Conservation (phyloP, 1,140 invertebrate species). For the Diabrotica virgifera region DNA sequence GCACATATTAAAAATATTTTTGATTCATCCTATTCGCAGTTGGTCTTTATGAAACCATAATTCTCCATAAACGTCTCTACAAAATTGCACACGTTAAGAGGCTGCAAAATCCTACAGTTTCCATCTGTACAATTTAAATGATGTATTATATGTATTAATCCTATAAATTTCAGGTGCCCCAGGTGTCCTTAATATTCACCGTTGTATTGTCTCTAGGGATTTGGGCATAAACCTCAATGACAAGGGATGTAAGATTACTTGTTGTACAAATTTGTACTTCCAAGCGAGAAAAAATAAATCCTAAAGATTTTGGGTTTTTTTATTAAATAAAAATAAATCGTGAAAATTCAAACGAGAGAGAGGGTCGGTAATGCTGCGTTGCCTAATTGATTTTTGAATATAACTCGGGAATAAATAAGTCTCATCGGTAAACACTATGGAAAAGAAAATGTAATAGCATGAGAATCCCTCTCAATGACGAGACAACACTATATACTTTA, state of each 20-base stretch:
- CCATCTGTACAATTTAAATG: background rate
- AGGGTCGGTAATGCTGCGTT: no score
- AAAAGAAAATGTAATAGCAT: no score
- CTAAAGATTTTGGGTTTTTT: no score
- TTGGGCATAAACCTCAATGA: background rate
- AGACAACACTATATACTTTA: no score
- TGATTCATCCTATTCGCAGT: background rate
- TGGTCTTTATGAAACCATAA: background rate
- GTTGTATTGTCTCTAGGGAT: background rate
- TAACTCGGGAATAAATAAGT: no score
- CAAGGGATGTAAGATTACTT: background rate
- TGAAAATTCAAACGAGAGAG: no score
- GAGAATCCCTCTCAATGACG: no score
- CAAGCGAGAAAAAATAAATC: no score
- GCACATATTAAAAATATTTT: background rate
- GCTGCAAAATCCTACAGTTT: slow-evolving; percentile 1
- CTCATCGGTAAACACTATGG: no score
- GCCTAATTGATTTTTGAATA: no score
- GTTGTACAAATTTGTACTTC: background rate
- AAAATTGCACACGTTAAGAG: slow-evolving; percentile 2
- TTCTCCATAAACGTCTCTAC: background rate
- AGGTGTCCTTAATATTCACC: background rate
- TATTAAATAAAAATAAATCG: no score
- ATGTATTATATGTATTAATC: slow-evolving; percentile 1
- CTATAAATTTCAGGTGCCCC: slow-evolving; percentile 2